Evolutionary conservation across 2,888 invertebrate species (phyloP).

Genomic region (Eledona agricola): DNA sequence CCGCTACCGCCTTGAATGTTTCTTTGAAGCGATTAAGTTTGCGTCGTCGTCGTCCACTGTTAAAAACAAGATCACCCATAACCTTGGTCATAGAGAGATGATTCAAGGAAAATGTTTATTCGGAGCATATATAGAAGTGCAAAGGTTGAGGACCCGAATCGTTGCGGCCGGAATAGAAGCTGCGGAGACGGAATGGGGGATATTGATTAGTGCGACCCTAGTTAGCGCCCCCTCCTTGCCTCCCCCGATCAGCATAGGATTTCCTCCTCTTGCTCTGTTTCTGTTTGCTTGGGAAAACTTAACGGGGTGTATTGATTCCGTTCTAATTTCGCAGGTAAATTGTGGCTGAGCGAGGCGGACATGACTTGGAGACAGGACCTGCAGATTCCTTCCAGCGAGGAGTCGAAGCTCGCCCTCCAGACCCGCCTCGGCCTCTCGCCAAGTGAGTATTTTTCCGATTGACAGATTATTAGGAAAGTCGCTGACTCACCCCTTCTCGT

Average conservation of each 20-base stretch:
- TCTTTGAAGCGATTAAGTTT: conserved; percentile 45
- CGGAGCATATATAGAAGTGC: conserved; percentile 41
- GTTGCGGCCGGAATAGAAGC: conserved; percentile 51
- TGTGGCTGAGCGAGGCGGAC: conserved; percentile 63
- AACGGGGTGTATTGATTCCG: too few species aligned
- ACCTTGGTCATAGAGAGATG: conserved; percentile 37
- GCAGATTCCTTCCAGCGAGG: conserved; percentile 60
- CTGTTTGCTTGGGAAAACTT: too few species aligned
- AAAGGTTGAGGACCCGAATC: conserved; percentile 51
- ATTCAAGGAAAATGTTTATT: conserved; percentile 31
- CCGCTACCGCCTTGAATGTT: conserved; percentile 46
- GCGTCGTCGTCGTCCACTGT: conserved; percentile 37
- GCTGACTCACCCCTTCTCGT: conserved; percentile 61
- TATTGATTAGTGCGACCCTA: conserved; percentile 64
- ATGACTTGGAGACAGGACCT: conserved; percentile 63
- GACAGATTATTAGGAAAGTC: conserved; percentile 59
- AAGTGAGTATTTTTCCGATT: conserved; percentile 57
- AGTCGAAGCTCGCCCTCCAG: conserved; percentile 62
- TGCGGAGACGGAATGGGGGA: conserved; percentile 51
- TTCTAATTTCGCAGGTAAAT: conserved; percentile 63
- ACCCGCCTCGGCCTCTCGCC: conserved; percentile 62
- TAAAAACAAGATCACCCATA: conserved; percentile 40
- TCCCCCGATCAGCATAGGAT: conserved; percentile 34
- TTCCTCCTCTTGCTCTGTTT: conserved; percentile 26
- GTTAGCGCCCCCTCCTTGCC: conserved; percentile 53